Conservation (phyloP, 2,888 invertebrate genomes). For the Amiota communis region DNA sequence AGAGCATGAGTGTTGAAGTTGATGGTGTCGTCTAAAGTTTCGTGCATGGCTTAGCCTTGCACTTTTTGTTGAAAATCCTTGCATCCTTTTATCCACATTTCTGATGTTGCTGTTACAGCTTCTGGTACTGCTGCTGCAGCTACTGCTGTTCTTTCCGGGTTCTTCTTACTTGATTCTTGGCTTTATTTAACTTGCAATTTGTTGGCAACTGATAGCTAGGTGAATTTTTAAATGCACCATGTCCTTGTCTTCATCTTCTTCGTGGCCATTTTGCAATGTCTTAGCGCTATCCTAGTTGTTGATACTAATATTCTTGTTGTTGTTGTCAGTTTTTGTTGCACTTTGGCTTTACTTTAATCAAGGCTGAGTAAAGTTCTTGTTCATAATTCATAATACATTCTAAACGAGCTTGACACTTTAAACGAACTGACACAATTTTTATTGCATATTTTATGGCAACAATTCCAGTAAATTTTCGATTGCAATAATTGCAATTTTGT, state of each 20-base stretch:
- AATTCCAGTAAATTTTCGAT: too few species aligned
- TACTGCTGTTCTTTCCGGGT: conserved; percentile 7
- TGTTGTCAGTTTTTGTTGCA: conserved; percentile 23
- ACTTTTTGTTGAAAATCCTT: conserved; percentile 63
- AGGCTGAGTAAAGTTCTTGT: conserved; percentile 34
- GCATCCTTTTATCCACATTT: conserved; percentile 31
- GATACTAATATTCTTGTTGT: too few species aligned
- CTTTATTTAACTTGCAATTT: conserved; percentile 58
- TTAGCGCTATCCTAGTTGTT: conserved; percentile 44
- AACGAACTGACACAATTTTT: conserved; percentile 8
- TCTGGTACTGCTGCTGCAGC: neutral
- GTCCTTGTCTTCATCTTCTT: neutral
- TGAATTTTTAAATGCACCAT: conserved; percentile 28
- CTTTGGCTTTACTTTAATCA: conserved; percentile 55
- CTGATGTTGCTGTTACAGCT: neutral
- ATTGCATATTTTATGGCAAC: neutral
- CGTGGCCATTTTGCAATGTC: conserved; percentile 21
- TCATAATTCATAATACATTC: conserved; percentile 43
- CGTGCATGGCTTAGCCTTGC: conserved; percentile 30
- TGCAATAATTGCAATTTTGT: too few species aligned
- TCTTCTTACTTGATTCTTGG: conserved; percentile 55
- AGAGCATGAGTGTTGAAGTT: too few species aligned
- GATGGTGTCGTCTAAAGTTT: neutral
- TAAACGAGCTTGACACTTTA: neutral
- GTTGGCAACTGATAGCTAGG: conserved; percentile 60